These are phyloP conservation scores for Odontamblyopus rebecca DNA, from an alignment of 2,797 vertebrate species.

Conservation along the genomic window DNA sequence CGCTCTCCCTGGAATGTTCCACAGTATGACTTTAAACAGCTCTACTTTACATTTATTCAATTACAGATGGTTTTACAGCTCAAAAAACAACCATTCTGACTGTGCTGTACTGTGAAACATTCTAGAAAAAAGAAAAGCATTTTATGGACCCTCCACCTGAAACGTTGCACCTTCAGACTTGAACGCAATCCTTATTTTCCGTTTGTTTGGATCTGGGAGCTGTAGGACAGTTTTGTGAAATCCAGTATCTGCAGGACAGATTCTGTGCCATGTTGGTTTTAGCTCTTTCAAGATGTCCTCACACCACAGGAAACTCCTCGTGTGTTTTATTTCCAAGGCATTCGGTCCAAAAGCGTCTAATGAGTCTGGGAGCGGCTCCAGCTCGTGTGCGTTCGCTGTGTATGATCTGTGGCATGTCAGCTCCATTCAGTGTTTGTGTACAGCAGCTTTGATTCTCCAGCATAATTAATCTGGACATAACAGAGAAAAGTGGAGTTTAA, in stretches of 20 bases:
- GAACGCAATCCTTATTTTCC: background rate
- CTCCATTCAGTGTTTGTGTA: slow-evolving; percentile 17
- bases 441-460: slow-evolving; percentile 33
- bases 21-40: too few relatives aligned
- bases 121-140: too few relatives aligned
- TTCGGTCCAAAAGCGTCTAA: slow-evolving; percentile 9
- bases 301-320: slow-evolving; percentile 10
- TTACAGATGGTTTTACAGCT: too few relatives aligned
- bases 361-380: slow-evolving; percentile 20
- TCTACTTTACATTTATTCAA: too few relatives aligned
- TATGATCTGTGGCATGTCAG: slow-evolving; percentile 20
- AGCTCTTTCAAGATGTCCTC: slow-evolving; percentile 22
- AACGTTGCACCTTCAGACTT: background rate
- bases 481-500: slow-evolving; percentile 22
- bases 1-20: too few relatives aligned
- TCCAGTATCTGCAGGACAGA: background rate
- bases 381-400: slow-evolving; percentile 5
- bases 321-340: background rate
- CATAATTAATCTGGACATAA: slow-evolving; percentile 13
- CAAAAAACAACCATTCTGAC: too few relatives aligned
- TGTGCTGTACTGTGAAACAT: too few relatives aligned
- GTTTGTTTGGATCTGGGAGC: background rate
- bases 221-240: background rate
- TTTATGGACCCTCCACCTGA: too few relatives aligned
- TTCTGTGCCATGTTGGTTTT: slow-evolving; percentile 32